These are phyloP conservation scores for Chascanopsetta lugubris DNA, from an alignment of 2,113 vertebrate species.

Conservation along the genomic window DNA sequence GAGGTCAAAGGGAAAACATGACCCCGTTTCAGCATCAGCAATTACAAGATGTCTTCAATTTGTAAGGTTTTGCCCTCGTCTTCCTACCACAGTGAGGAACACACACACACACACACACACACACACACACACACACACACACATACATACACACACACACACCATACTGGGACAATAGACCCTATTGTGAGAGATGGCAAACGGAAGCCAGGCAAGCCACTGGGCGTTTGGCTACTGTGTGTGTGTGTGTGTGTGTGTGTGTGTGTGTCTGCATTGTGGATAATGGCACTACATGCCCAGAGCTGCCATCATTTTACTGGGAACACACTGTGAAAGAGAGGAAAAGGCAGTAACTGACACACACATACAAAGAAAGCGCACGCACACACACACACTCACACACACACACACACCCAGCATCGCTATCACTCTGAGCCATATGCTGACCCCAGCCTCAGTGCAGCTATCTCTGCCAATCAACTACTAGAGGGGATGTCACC, in stretches of 20 bases:
- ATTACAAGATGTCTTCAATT: conserved; percentile 64
- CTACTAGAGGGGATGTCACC: conserved; percentile 81
- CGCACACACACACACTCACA: conserved; percentile 68
- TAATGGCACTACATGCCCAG: conserved; percentile 90
- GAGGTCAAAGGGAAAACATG: conserved; percentile 57
- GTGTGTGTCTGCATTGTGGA: conserved; percentile 54
- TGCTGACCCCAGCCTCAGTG: conserved; percentile 93
- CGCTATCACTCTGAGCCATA: conserved; percentile 96
- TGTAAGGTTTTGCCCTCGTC: conserved; percentile 68
- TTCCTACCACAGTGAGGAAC: conserved; percentile 51
- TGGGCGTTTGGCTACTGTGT: conserved; percentile 77
- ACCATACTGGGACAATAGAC: conserved; percentile 88
- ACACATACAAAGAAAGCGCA: conserved; percentile 62
- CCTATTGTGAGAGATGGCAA: conserved; percentile 91
- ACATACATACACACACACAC: conserved; percentile 84
- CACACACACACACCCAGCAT: conserved; percentile 77
- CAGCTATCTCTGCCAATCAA: conserved; percentile 95
- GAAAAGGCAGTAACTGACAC: conserved; percentile 82
- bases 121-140: conserved; percentile 70
- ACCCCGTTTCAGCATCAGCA: conserved; percentile 60
- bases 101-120: conserved; percentile 63
- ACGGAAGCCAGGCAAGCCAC: conserved; percentile 73
- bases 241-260: conserved; percentile 47
- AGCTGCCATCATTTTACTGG: conserved; percentile 93
- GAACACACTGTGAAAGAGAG: conserved; percentile 88